Evolutionary conservation across 2,888 invertebrate genomes (phyloP), one percentile per base, ranked within the genome.

Genomic region (Drosophila rubida): DNA sequence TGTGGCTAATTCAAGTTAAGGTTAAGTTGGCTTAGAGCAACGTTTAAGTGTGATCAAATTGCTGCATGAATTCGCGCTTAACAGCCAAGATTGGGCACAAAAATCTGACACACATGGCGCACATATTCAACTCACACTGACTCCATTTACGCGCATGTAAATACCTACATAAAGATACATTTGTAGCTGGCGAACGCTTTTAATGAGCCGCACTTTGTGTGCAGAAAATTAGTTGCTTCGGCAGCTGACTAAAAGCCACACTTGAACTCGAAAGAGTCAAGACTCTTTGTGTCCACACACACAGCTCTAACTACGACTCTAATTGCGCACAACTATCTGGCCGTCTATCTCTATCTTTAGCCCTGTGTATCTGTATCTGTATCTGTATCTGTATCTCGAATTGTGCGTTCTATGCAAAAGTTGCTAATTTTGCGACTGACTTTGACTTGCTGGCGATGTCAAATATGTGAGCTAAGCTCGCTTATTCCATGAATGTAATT

Each of bases 231-330:
- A 64, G 70, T 49, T 75, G 42, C 19, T 19, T 19, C 19, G 19
- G 42, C 22, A 35, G 54, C 35, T 54, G 57, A 64, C 65, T 61
- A 46, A 70, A 60, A 54, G 27, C 65, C 65, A 55, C 32, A 75
- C 73, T 74, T 74, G 66, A 74, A 74, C 73, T 45, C 25, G 7
- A 49, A 19, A 64, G 57, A 60, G 73, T 75, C 73, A 75, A 73
- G 58, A 58, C 44, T 48, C 62, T 62, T 53, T 41, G 41, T 67
- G 46, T 66, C 19, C 3, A 19, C 3, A 1, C 19, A 19, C 1
- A n/a, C n/a, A n/a, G n/a, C n/a, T n/a, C 50, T 58, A 4, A 39
- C 22, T 55, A 46, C 4, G 25, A 3, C 23, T 35, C 8, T 45
- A 25, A 41, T 32, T 45, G 45, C 39, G 27, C 19, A 32, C 32